Evolutionary conservation across 2,888 invertebrate species (phyloP), one percentile per base, ranked within the genome.

Genomic region (Brachynemurus nebulosus): DNA sequence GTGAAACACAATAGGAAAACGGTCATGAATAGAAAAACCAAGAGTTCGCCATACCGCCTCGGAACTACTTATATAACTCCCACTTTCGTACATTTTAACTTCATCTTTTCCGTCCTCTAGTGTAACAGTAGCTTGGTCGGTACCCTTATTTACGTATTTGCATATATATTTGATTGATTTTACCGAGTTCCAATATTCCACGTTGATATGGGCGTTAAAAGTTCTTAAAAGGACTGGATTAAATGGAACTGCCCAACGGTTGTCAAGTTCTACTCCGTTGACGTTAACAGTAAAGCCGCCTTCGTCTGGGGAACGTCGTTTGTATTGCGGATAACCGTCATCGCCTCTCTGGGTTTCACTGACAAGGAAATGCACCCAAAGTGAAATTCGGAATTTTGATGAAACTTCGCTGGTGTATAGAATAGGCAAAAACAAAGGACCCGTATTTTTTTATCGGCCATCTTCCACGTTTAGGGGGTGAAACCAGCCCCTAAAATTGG

Each of bases 321-420:
- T 36, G 45, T 61, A 63, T 17, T 43, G 12, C 2, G 59, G 57
- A 48, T 59, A 63, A n/a, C 58, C 56, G 48, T 60, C 55, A 8
- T 44, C 49, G 2, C 53, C 52, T n/a, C 54, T 45, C 8, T 44
- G 38, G 5, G 62, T 65, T 34, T 50, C 49, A 45, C 57, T 56
- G n/a, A n/a, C n/a, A n/a, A n/a, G n/a, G n/a, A n/a, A n/a, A n/a
- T n/a, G n/a, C n/a, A n/a, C n/a, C n/a, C n/a, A n/a, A n/a, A n/a
- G n/a, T n/a, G n/a, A n/a, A n/a, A n/a, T n/a, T n/a, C n/a, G n/a
- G n/a, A n/a, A n/a, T n/a, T n/a, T n/a, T n/a, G n/a, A n/a, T n/a
- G n/a, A n/a, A n/a, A n/a, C n/a, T n/a, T n/a, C n/a, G n/a, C n/a
- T n/a, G n/a, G n/a, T n/a, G n/a, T n/a, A n/a, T n/a, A n/a, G n/a